Base-by-base conservation (phyloP, 1,140 invertebrate genomes). In the Lerema accius region DNA sequence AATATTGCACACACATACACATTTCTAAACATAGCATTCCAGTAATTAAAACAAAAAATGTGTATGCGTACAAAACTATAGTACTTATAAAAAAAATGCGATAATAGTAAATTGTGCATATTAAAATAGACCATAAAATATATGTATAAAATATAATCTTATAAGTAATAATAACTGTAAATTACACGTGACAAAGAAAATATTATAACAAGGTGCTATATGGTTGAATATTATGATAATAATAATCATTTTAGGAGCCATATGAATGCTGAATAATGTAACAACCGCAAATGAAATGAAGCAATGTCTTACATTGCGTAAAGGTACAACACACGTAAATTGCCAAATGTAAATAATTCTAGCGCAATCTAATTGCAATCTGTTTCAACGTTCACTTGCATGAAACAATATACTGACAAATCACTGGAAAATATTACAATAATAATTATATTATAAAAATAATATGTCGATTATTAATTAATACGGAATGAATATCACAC, bases 1-100 rank as follows among this genome's bases (percentile, higher is more conserved):
- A 90, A 89, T 90, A 90, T 90, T 90, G 86, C 87, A 90, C 86
- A 89, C 86, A 90, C 87, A 90, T 90, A 90, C 87, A 90, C 87
- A 90, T 87, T 88, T 82, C 69, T 82, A 77, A 81, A 78, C 73
- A 62, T 71, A 78, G 72, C 62, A 67, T 78, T 77, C 63, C 73
- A 76, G 58, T 70, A 72, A 71, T 71, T 71, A 64, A 66, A 76
- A 74, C 49, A 51, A 62, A 79, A 82, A 83, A 87, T 87, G 86
- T 90, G 86, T 90, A 87, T 89, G 86, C 80, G 86, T 70, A 89
- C 78, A 85, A 87, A 86, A 82, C 71, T 82, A 86, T 82, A 76
- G 76, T 73, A 81, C 64, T 73, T 77, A 83, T 28, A 73, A 75
- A 56, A 55, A 78, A 84, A 87, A 87, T 86, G 75, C 78, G 78